These are phyloP conservation scores for Leptinotarsa peninsularis DNA, from an alignment of 2,888 invertebrate species.

Conservation along the genomic window DNA sequence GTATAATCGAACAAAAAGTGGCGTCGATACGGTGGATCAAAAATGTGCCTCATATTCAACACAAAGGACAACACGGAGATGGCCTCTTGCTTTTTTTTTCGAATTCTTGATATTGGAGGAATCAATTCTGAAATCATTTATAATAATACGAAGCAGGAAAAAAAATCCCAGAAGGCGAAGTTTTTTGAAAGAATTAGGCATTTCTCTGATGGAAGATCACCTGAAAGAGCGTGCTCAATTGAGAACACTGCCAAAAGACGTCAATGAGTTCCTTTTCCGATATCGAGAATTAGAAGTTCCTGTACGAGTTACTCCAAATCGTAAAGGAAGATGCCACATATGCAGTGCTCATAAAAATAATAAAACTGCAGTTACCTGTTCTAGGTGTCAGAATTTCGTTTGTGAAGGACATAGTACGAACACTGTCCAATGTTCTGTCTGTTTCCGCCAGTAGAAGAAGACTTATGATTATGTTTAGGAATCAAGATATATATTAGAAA, in stretches of 20 bases:
- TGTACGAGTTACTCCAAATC: not conserved
- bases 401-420: constrained; percentile 22
- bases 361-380: constrained; percentile 25
- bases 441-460: not conserved
- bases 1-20: not conserved
- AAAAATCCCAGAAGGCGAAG: constrained; percentile 20
- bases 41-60: constrained; percentile 3
- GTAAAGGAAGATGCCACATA: constrained; percentile 16
- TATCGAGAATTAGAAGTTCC: constrained; percentile 8
- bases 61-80: constrained; percentile 7
- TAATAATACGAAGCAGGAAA: constrained; percentile 22
- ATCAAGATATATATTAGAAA: not conserved
- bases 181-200: constrained; percentile 16
- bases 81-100: constrained; percentile 18
- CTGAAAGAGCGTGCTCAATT: constrained; percentile 22
- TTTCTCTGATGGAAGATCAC: constrained; percentile 22
- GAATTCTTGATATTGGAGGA: constrained; percentile 29
- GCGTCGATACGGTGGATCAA: not conserved
- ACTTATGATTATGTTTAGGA: not conserved
- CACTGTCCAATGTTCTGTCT: not conserved
- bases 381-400: constrained; percentile 11
- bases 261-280: constrained; percentile 14
- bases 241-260: constrained; percentile 27
- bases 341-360: constrained; percentile 28
- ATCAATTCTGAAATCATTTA: constrained; percentile 28